Evolutionary conservation across 2,797 vertebrate species (phyloP).

Genomic region (Nyctibius grandis): DNA sequence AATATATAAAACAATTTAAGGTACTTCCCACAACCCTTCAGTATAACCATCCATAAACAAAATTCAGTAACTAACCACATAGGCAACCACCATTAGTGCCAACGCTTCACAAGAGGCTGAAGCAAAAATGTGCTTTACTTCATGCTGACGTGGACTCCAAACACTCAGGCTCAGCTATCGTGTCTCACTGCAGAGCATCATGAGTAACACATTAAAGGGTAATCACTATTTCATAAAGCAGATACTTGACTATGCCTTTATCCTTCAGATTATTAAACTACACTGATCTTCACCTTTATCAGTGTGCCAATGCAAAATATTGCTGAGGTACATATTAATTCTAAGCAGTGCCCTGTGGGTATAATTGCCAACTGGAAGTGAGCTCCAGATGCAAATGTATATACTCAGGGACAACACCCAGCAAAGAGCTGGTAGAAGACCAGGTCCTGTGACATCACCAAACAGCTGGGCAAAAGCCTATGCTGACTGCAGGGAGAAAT

Average conservation of each 20-base stretch:
- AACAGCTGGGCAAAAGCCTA: not conserved
- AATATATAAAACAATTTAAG: not conserved
- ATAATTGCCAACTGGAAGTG: not conserved
- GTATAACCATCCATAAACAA: not conserved
- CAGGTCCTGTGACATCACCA: not conserved
- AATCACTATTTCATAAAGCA: not conserved
- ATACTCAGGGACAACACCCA: not conserved
- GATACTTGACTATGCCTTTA: not conserved
- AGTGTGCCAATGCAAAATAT: not conserved
- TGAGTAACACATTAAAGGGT: not conserved
- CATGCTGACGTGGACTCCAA: not conserved
- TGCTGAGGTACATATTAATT: not conserved
- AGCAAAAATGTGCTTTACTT: not conserved
- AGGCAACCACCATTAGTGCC: rapidly evolving
- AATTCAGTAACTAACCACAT: not conserved
- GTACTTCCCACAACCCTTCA: not conserved
- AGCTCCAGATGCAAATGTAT: not conserved
- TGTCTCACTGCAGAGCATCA: not conserved
- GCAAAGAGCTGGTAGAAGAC: not conserved
- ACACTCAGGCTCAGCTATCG: not conserved
- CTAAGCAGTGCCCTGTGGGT: not conserved
- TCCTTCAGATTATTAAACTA: not conserved
- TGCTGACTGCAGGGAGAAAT: not conserved
- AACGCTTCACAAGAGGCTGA: not conserved
- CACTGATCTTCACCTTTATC: not conserved